Conservation (phyloP, 2,113 vertebrate genomes). For the Pipa parva region DNA sequence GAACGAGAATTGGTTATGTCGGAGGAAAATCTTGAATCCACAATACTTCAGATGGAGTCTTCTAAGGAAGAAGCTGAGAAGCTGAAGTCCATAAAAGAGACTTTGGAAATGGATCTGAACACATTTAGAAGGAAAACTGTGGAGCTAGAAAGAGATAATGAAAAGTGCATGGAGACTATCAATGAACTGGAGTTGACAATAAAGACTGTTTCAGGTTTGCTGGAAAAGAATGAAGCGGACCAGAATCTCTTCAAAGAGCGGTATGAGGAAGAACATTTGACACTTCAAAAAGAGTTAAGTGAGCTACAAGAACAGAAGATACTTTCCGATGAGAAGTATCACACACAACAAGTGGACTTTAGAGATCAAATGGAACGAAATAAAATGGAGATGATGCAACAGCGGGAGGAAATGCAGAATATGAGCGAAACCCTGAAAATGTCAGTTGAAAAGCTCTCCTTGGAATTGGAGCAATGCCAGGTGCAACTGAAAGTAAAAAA, state of each 20-base stretch:
- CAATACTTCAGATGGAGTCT: constrained; percentile 71
- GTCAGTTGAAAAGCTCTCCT: constrained; percentile 45
- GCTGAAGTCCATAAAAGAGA: constrained; percentile 57
- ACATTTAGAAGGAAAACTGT: constrained; percentile 63
- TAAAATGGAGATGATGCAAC: constrained; percentile 53
- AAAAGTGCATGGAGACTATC: constrained; percentile 49
- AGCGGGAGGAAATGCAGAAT: constrained; percentile 52
- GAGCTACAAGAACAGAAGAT: constrained; percentile 49
- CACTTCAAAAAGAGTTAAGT: constrained; percentile 61
- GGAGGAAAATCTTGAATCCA: constrained; percentile 67
- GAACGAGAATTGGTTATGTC: constrained; percentile 68
- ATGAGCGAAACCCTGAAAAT: constrained; percentile 44
- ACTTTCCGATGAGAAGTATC: constrained; percentile 49
- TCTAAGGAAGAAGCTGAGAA: constrained; percentile 71
- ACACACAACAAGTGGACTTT: constrained; percentile 47
- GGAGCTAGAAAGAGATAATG: constrained; percentile 56
- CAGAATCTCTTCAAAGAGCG: constrained; percentile 46
- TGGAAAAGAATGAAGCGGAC: constrained; percentile 58
- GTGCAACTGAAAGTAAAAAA: constrained; percentile 46
- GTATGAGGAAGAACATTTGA: constrained; percentile 47
- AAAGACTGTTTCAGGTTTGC: constrained; percentile 42
- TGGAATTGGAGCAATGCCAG: constrained; percentile 51
- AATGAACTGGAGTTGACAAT: constrained; percentile 45
- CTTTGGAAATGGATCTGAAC: constrained; percentile 42
- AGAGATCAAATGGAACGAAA: constrained; percentile 52